Evolutionary conservation across 2,888 invertebrate species (phyloP).

Genomic region (Anoplius nigerrimus): DNA sequence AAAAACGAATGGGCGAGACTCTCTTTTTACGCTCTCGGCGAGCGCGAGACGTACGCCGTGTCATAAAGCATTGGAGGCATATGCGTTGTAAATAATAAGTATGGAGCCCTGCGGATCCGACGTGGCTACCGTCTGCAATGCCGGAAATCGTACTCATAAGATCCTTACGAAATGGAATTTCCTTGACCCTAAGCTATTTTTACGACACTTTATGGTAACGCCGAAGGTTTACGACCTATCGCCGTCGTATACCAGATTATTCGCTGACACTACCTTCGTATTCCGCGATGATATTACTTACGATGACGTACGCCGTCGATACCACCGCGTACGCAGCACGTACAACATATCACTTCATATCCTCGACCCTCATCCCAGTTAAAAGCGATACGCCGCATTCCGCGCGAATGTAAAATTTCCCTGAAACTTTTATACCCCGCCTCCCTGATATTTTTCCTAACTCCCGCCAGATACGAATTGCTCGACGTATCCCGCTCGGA

Average conservation of each 20-base stretch:
- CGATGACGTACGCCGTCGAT: constrained; percentile 10
- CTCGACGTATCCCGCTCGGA: not conserved
- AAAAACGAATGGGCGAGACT: too few species aligned
- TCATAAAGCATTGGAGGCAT: constrained; percentile 22
- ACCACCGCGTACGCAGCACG: constrained; percentile 27
- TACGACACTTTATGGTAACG: constrained; percentile 35
- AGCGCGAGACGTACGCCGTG: too few species aligned
- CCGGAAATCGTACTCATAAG: constrained; percentile 22
- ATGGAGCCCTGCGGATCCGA: not conserved
- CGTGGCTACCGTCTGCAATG: not conserved
- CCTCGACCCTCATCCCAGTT: constrained; percentile 3
- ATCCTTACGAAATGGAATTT: constrained; percentile 36
- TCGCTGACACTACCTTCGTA: constrained; percentile 17
- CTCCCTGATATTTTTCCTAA: constrained; percentile 20
- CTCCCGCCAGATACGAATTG: constrained; percentile 4
- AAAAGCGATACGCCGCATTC: constrained; percentile 27
- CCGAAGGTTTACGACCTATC: constrained; percentile 38
- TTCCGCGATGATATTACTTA: not conserved
- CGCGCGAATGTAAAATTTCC: constrained; percentile 37
- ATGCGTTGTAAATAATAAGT: constrained; percentile 5
- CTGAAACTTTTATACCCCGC: constrained; percentile 44
- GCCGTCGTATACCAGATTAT: constrained; percentile 45
- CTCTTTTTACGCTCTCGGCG: too few species aligned
- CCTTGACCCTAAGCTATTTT: constrained; percentile 32
- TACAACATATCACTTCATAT: constrained; percentile 15